Base-by-base conservation (phyloP, 2,888 invertebrate genomes). In the Amiota mariae region DNA sequence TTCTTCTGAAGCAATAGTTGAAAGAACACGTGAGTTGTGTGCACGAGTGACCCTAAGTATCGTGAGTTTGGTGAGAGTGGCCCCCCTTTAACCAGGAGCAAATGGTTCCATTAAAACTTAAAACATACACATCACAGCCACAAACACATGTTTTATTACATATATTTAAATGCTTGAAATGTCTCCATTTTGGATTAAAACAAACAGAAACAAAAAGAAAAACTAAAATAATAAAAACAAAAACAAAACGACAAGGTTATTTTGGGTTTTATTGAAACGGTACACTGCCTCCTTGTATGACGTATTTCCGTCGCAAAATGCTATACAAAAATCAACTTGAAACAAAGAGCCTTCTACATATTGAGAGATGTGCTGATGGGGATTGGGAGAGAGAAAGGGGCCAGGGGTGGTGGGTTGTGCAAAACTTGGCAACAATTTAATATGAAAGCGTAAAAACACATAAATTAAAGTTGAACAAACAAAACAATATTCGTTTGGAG, bases 1-100 rank as follows among this genome's bases (percentile, higher is more conserved):
- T 18, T 36, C 64, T 72, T 67, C 70, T 20, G 20, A 8, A 48
- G 47, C 20, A 63, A 64, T 36, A 6, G 36, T 67, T 3, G 63
- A 72, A 76, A 36, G 36, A 36, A 71, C 79, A 80, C 80, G 80
- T 80, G 80, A 73, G 74, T 70, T 76, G 76, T 75, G 79, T 84
- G 84, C 82, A 84, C 83, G 80, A 68, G 67, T 68, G 67, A 68
- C 67, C 54, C 67, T 36, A 3, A 13, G 24, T 36, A 9, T 36
- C 13, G 46, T 36, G 10, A 54, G n/a, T 12, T 54, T n/a, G n/a
- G 54, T n/a, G n/a, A 1, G n/a, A n/a, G 12, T 54, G 54, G 10
- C 54, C 59, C 77, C 72, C 72, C 68, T 61, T 67, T 47, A 46
- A 71, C 36, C 64, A 57, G 51, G 4, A 36, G 36, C 36, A 36